These are phyloP conservation scores for Blennius ocellaris DNA, from an alignment of 2,113 vertebrate genomes.

Conservation along the genomic window DNA sequence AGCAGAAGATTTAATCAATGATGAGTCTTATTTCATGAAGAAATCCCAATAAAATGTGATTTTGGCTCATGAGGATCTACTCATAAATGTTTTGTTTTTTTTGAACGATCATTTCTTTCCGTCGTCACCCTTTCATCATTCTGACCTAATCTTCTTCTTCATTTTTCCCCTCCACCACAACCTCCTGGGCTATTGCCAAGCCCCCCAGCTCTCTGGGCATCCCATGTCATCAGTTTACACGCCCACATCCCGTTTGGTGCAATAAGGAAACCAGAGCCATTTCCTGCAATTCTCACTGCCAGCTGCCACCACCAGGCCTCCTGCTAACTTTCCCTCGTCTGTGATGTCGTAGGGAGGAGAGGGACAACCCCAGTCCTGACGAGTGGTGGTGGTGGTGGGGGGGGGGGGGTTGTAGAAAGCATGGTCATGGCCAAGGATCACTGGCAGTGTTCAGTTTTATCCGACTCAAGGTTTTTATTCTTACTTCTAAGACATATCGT, in stretches of 20 bases:
- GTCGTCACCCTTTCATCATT: too few relatives aligned
- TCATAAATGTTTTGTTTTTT: too few relatives aligned
- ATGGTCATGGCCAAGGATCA: conserved; percentile 25
- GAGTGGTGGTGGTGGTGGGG: background rate
- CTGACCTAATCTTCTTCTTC: too few relatives aligned
- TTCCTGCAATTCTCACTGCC: conserved; percentile 79
- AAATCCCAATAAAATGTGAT: background rate
- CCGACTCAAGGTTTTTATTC: conserved; percentile 13
- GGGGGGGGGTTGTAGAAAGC: conserved; percentile 14
- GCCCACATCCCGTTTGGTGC: conserved; percentile 86
- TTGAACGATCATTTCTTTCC: too few relatives aligned
- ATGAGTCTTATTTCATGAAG: background rate
- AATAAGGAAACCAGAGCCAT: conserved; percentile 84
- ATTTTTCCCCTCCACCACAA: conserved; percentile 14
- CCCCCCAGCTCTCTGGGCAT: conserved; percentile 72
- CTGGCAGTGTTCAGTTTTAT: conserved; percentile 22
- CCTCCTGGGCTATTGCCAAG: conserved; percentile 72
- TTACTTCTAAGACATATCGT: conserved; percentile 13
- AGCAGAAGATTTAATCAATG: background rate
- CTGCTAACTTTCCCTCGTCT: conserved; percentile 40
- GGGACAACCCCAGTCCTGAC: conserved; percentile 28
- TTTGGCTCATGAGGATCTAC: too few relatives aligned
- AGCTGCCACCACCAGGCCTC: conserved; percentile 60
- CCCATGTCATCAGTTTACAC: conserved; percentile 86
- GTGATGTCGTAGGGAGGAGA: conserved; percentile 29